Base-by-base conservation (phyloP, 2,797 vertebrate genomes). In the Phrynocephalus vlangalii region DNA sequence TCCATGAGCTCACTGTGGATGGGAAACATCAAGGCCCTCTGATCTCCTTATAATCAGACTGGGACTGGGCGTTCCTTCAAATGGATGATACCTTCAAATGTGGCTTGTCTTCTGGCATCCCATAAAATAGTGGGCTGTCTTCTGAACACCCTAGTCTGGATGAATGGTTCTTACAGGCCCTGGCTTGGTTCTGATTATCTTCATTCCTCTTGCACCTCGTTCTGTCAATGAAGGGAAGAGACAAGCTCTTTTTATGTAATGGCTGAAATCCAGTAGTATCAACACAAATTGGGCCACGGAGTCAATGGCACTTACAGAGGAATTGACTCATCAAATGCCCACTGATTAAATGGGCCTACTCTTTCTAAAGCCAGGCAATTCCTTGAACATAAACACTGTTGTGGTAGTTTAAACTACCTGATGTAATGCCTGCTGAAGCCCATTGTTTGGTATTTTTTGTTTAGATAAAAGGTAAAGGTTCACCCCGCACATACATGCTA, bases 381-480 rank as follows among this genome's bases (percentile, higher is more conserved):
- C 22, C 18, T 67, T 87, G 48, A 78, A 33, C 68, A 63, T 38
- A 68, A 80, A 78, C 73, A n/a, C 28, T 48, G 24, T 16, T 76
- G 28, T 6, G 63, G 20, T 75, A 7, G 56, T 66, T 82, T 70
- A 60, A 71, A 50, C 26, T 30, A 67, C 60, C 75, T 33, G 73
- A 68, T 56, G 78, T 87, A 70, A 78, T 15, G 76, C 76, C 73
- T 83, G 75, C 48, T 60, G 76, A 56, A 68, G 38, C 33, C 24
- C 63, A 78, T 83, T 68, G 22, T 56, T 52, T 78, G 24, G 26
- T 67, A 30, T 22, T 82, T 81, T 70, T 24, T 48, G 28, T 48
- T 11, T 44, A 44, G 38, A 44, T 44, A 44, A 44, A 44, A 44
- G 38, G 38, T 44, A 44, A 44, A 44, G 38, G 38, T 44, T 44